These are phyloP conservation scores for Urocitellus parryii DNA, from an alignment of 2,113 vertebrate genomes.

Conservation along the genomic window DNA sequence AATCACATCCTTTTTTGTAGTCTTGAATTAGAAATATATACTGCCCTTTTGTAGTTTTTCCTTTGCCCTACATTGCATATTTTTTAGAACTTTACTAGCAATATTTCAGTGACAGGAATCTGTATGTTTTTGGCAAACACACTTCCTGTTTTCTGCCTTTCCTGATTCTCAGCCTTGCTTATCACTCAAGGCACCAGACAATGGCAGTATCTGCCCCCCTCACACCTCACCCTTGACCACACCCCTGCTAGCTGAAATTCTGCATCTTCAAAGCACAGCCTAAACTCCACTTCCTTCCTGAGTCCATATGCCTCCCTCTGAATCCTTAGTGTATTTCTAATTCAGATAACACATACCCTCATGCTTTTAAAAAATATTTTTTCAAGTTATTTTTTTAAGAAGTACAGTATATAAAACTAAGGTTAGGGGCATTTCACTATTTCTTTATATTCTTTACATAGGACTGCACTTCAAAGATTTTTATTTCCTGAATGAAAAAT, in stretches of 20 bases:
- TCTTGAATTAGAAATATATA: background rate
- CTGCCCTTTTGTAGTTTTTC: conserved; percentile 53
- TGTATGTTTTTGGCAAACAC: conserved; percentile 65
- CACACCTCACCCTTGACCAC: background rate
- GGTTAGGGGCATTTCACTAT: background rate
- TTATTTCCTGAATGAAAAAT: conserved; percentile 44
- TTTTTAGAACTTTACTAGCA: conserved; percentile 41
- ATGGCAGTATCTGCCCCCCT: conserved; percentile 1
- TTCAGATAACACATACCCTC: background rate
- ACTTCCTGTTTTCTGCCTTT: conserved; percentile 67
- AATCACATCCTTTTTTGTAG: conserved; percentile 49
- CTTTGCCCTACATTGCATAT: background rate
- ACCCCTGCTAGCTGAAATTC: background rate
- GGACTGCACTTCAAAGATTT: background rate
- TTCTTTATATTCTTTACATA: background rate
- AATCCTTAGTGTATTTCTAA: background rate
- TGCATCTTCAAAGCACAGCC: background rate
- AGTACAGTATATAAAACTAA: background rate
- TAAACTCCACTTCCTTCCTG: background rate
- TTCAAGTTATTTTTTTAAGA: background rate
- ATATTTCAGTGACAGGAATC: conserved; percentile 58
- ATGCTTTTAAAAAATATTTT: background rate
- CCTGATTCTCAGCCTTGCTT: conserved; percentile 13
- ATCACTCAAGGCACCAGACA: background rate
- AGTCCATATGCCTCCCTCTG: background rate